Base-by-base conservation (phyloP, 2,888 invertebrate species). In the Acanthosepion pharaonis region DNA sequence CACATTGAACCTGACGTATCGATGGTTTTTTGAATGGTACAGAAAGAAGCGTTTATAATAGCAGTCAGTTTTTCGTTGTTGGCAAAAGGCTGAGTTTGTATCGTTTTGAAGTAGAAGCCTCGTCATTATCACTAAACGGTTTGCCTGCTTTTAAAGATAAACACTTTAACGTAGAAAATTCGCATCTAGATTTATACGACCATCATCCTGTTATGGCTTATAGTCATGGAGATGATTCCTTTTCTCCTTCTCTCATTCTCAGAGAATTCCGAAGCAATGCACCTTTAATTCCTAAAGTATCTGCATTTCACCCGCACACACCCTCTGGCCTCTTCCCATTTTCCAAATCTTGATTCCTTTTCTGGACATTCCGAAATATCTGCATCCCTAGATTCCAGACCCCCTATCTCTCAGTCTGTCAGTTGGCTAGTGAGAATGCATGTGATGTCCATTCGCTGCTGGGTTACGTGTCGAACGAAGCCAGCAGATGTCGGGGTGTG, bases 401-500 rank as follows among this genome's bases (percentile, higher is more conserved):
- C 23, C 28, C 28, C 51, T 42, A 25, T 92, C 51, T 51, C 92
- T 92, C 92, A 28, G 49, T 92, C 92, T 92, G 51, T 33, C 51
- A 92, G 51, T 48, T 49, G 8, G 23, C 48, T 23, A 23, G 4
- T 33, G 23, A 49, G 25, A 49, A 28, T 92, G 42, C 92, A 48
- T 8, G 49, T 49, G 92, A 92, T 48, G 92, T 48, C 51, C 49
- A 49, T 28, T 92, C 28, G 8, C 78, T 78, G n/a, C 78, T 18
- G 78, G 78, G 78, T 92, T 92, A 25, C 48, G 42, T 51, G 48
- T 51, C 49, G 48, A 51, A 15, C 92, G 92, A 49, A 49, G 92
- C 92, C 92, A 92, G 92, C 48, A 92, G 92, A 48, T 92, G 92
- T 92, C 92, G 92, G 92, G 28, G 25, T 92, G 48, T 23, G 92